These are phyloP conservation scores for Enteromius mattozi DNA, from an alignment of 2,797 vertebrate genomes.

Conservation along the genomic window DNA sequence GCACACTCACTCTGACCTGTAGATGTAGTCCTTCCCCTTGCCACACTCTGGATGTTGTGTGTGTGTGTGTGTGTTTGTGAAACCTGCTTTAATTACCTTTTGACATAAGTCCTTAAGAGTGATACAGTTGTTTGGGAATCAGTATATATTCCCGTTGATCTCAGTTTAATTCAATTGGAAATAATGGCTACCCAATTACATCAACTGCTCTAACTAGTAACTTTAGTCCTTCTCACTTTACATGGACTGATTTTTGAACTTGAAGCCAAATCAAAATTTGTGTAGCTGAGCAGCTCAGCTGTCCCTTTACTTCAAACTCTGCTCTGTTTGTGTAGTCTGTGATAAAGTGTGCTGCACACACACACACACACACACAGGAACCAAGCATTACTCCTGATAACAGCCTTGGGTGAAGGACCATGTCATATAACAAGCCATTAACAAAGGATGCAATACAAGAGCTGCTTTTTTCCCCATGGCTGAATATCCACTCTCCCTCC, in stretches of 20 bases:
- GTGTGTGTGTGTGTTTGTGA: background rate
- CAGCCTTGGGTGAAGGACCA: conserved; percentile 47
- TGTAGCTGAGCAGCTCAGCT: conserved; percentile 22
- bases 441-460: conserved; percentile 41
- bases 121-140: background rate
- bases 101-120: background rate
- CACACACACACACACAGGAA: background rate
- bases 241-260: conserved; percentile 19
- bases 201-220: background rate
- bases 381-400: conserved; percentile 49
- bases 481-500: conserved; percentile 52
- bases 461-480: conserved; percentile 54
- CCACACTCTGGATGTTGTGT: background rate
- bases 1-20: background rate
- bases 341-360: conserved; percentile 12
- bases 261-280: conserved; percentile 33
- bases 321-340: conserved; percentile 21
- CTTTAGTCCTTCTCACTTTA: background rate
- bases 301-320: conserved; percentile 37
- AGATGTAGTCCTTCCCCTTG: conserved; percentile 10
- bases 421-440: conserved; percentile 59
- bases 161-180: background rate
- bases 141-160: background rate
- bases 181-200: background rate
- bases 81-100: background rate